Evolutionary conservation across 2,797 vertebrate genomes (phyloP).

Genomic region (Tapirus indicus): DNA sequence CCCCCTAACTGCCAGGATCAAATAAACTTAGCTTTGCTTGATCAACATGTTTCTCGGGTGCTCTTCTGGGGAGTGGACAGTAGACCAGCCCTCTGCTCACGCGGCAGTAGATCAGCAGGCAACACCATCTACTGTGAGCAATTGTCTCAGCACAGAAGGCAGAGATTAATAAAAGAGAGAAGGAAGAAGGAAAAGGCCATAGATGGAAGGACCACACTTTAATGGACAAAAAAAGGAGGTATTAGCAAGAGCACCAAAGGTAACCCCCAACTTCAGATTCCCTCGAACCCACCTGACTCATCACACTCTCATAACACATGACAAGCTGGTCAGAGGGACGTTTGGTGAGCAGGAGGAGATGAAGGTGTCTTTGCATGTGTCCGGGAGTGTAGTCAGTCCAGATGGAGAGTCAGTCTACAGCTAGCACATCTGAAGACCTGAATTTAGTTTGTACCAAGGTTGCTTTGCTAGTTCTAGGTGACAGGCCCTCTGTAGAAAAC

Average conservation of each 20-base stretch:
- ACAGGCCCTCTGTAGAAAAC: fast-evolving
- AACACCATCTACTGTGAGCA: not conserved
- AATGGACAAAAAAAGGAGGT: not conserved
- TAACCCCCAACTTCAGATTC: not conserved
- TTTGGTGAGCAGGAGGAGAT: not conserved
- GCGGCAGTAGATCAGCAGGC: not conserved
- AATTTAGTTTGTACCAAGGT: not conserved
- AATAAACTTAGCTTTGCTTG: not conserved
- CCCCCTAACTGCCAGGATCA: not conserved
- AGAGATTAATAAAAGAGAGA: not conserved
- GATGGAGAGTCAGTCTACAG: not conserved
- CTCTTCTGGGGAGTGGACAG: not conserved
- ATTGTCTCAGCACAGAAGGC: not conserved
- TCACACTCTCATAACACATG: fast-evolving
- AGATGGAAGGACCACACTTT: not conserved
- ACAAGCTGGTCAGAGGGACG: not conserved
- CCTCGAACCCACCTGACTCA: not conserved
- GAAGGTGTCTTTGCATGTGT: not conserved
- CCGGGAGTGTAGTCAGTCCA: not conserved
- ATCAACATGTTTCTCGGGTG: not conserved
- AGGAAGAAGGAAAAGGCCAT: not conserved
- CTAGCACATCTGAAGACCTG: not conserved
- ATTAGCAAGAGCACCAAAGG: not conserved
- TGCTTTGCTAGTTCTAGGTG: not conserved
- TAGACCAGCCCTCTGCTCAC: not conserved